These are phyloP conservation scores for Takifugu rubripes DNA, from an alignment of 2,797 vertebrate species.

Conservation along the genomic window DNA sequence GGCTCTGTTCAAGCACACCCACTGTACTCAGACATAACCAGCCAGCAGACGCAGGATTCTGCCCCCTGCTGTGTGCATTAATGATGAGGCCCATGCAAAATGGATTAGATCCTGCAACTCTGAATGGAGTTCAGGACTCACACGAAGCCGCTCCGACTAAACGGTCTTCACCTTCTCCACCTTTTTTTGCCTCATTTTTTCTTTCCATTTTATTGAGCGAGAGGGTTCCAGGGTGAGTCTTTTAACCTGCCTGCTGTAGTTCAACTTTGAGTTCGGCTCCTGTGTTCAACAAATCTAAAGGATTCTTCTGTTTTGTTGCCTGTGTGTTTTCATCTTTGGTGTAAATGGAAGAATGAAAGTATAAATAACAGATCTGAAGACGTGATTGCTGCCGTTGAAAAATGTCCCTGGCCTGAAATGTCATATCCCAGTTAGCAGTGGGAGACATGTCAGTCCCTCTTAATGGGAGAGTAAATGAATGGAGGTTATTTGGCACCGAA, in stretches of 20 bases:
- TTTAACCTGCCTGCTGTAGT: no score
- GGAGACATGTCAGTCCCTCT: not conserved
- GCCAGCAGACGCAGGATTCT: not conserved
- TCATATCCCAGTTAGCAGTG: no score
- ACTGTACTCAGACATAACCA: conserved; percentile 34
- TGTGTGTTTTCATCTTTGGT: no score
- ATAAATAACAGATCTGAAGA: no score
- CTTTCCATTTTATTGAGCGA: no score
- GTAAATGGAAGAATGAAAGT: no score
- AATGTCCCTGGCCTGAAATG: not conserved
- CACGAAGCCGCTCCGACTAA: conserved; percentile 23
- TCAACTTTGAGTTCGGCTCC: no score
- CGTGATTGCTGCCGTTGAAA: no score
- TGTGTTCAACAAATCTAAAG: no score
- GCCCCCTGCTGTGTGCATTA: conserved; percentile 60
- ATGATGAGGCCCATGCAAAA: conserved; percentile 69
- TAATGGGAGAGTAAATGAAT: no score
- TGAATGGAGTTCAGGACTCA: conserved; percentile 37
- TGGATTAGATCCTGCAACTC: conserved; percentile 61
- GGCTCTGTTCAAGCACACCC: conserved; percentile 43
- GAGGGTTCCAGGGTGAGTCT: no score
- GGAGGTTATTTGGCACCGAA: conserved; percentile 41
- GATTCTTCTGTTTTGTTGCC: no score
- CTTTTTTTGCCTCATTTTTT: not conserved
- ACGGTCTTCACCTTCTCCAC: conserved; percentile 9